phyloP scores from a whole-genome alignment of 37 sponge, comb jelly and placozoan genomes.

The Dysidea cf. avara region DNA sequence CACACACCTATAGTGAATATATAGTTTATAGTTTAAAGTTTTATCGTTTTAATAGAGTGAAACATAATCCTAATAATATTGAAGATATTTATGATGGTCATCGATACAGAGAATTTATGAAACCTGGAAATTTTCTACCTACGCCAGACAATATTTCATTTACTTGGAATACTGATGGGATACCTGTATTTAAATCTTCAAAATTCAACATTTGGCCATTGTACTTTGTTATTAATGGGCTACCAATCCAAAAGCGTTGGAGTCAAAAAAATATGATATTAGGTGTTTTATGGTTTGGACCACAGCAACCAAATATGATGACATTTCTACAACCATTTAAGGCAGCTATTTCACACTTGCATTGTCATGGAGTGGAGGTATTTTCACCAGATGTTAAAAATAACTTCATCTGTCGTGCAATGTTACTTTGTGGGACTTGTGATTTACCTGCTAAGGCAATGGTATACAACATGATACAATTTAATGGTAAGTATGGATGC shows the following conservation, averaged over 20 bases:
- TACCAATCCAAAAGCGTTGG: constrained; percentile 3
- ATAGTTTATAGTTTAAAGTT: too few relatives aligned
- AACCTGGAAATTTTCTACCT: constrained; percentile 3
- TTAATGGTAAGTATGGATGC: constrained; percentile 24
- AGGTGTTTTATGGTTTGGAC: constrained; percentile 28
- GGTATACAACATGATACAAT: constrained; percentile 1
- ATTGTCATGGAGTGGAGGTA: background rate
- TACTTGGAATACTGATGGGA: constrained; percentile 33
- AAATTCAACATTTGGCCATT: constrained; percentile 17
- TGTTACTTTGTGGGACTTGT: constrained; percentile 19
- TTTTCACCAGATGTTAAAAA: background rate
- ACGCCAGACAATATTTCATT: constrained; percentile 11
- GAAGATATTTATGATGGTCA: constrained; percentile 28
- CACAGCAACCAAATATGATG: constrained; percentile 11
- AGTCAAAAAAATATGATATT: background rate
- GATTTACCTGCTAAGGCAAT: constrained; percentile 24
- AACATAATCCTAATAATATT: background rate
- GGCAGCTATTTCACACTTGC: background rate
- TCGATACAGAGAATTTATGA: background rate
- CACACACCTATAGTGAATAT: too few relatives aligned
- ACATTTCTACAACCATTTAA: constrained; percentile 12
- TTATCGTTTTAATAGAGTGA: background rate
- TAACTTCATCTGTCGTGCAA: background rate
- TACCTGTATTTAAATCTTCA: constrained; percentile 28
- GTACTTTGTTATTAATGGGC: constrained; percentile 14